Evolutionary conservation across 2,797 vertebrate genomes (phyloP).

Genomic region (Danio choprae): DNA sequence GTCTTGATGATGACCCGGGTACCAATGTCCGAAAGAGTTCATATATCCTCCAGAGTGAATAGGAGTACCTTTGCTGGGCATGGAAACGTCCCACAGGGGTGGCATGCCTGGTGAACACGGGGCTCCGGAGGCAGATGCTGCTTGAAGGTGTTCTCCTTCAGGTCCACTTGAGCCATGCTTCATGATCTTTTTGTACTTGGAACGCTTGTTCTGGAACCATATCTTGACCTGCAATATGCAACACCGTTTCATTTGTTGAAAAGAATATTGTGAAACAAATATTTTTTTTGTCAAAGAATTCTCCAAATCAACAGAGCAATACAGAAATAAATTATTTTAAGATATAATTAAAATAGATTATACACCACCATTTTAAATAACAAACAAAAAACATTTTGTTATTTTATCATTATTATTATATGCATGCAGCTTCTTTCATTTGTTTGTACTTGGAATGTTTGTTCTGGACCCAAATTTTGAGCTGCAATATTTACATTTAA

Average conservation of each 20-base stretch:
- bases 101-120: slow-evolving; percentile 81
- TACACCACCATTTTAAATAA: no score
- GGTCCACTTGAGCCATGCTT: slow-evolving; percentile 84
- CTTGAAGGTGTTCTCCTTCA: slow-evolving; percentile 81
- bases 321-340: no score
- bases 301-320: no score
- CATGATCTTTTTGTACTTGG: slow-evolving; percentile 96
- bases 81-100: slow-evolving; percentile 84
- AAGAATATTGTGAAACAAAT: no score
- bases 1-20: slow-evolving; percentile 84
- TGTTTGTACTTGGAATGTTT: no score
- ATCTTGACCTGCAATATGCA: slow-evolving; percentile 87
- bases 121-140: slow-evolving; percentile 71
- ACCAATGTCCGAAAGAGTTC: slow-evolving; percentile 91
- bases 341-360: no score
- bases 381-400: no score
- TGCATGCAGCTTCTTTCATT: no score
- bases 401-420: no score
- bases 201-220: slow-evolving; percentile 97
- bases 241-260: not conserved
- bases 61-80: slow-evolving; percentile 78
- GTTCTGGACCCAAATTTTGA: no score
- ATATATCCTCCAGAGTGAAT: slow-evolving; percentile 82
- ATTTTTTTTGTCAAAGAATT: no score
- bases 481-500: no score